Conservation (phyloP, 2,888 invertebrate species). For the Parnassius glacialis region DNA sequence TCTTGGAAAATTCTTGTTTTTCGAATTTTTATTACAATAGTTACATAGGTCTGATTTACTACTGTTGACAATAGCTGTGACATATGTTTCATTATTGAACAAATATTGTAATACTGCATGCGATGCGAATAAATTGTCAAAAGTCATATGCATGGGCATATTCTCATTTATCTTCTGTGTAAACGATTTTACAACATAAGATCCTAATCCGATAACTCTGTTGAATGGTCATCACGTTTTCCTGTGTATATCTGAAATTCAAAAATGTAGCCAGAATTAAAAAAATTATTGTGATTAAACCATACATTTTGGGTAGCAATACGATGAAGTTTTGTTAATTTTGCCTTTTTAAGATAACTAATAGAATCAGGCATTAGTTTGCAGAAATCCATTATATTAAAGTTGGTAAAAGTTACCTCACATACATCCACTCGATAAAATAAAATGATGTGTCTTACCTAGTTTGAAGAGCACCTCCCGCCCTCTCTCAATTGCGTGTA, state of each 20-base stretch:
- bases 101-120: constrained; percentile 24
- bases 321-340: too few species aligned
- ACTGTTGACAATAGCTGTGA: constrained; percentile 20
- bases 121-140: constrained; percentile 7
- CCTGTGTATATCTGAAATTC: constrained; percentile 28
- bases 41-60: constrained; percentile 24
- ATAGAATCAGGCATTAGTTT: too few species aligned
- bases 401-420: too few species aligned
- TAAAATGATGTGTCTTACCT: too few species aligned
- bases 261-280: constrained; percentile 15
- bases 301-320: too few species aligned
- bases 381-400: too few species aligned
- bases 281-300: too few species aligned
- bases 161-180: constrained; percentile 18
- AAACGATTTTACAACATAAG: constrained; percentile 25
- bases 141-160: constrained; percentile 17
- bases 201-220: constrained; percentile 27
- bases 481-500: too few species aligned
- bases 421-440: too few species aligned
- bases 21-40: constrained; percentile 23
- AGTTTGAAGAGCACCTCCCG: too few species aligned
- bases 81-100: constrained; percentile 21
- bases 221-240: constrained; percentile 26
- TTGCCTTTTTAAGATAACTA: too few species aligned
- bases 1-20: constrained; percentile 24